Evolutionary conservation across 2,797 vertebrate species (phyloP).

Genomic region (Strix occidentalis): DNA sequence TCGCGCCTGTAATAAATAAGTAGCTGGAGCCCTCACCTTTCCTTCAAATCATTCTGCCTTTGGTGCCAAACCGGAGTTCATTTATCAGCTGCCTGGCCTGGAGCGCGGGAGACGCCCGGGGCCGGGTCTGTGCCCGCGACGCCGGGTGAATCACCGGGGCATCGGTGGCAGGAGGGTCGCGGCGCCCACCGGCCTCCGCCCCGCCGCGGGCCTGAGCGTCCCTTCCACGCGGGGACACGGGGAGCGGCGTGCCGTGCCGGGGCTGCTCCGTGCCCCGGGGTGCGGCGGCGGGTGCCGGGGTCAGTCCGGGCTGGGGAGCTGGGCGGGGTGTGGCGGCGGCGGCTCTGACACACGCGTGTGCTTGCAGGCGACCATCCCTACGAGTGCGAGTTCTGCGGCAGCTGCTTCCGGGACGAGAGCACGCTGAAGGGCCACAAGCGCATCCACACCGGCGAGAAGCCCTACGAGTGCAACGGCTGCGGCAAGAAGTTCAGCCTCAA

Average conservation of each 20-base stretch:
- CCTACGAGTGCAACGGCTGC: conserved; percentile 97
- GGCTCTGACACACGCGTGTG: neutral
- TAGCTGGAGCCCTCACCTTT: conserved; percentile 75
- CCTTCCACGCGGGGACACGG: too few species aligned
- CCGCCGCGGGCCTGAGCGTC: too few species aligned
- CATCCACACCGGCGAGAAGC: conserved; percentile 98
- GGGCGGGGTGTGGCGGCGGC: accelerated
- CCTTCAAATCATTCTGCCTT: conserved; percentile 47
- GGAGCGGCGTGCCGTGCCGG: accelerated
- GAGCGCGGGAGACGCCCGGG: neutral
- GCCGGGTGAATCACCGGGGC: neutral
- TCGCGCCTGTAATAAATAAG: conserved; percentile 82
- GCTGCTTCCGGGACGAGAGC: conserved; percentile 98
- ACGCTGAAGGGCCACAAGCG: conserved; percentile 97
- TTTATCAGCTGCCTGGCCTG: conserved; percentile 32
- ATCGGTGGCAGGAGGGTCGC: accelerated
- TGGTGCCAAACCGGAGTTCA: conserved; percentile 42
- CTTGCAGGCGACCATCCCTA: conserved; percentile 93
- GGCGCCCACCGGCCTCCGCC: too few species aligned
- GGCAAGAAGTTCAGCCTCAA: conserved; percentile 99
- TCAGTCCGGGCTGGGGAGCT: neutral
- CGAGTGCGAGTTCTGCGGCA: conserved; percentile 98
- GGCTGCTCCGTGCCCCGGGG: accelerated
- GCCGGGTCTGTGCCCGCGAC: neutral
- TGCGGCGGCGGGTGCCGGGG: accelerated